phyloP scores from a whole-genome alignment of 2,797 vertebrate species.

The Sciurus carolinensis region DNA sequence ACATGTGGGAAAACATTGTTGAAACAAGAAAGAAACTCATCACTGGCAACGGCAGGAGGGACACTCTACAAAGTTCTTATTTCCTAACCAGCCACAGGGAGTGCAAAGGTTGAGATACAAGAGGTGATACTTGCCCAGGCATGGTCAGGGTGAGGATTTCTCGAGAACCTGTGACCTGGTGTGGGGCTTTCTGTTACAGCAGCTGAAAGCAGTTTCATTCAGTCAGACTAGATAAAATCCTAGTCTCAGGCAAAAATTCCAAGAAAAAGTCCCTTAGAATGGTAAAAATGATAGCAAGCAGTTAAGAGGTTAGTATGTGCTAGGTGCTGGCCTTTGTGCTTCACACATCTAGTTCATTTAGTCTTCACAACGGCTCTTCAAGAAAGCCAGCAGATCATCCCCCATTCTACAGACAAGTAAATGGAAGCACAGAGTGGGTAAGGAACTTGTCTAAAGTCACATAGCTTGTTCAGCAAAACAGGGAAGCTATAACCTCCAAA shows the following conservation, averaged over 20 bases:
- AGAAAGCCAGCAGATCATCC: not conserved
- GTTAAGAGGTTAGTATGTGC: not conserved
- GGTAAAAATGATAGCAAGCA: slow-evolving; percentile 11
- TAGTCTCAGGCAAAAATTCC: not conserved
- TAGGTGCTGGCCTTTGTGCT: not conserved
- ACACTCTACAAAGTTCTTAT: not conserved
- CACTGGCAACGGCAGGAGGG: not conserved
- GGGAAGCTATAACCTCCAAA: not conserved
- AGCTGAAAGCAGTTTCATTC: not conserved
- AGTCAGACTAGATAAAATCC: not conserved
- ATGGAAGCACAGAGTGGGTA: not conserved
- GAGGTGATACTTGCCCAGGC: not conserved
- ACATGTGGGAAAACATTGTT: not conserved
- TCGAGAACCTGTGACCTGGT: not conserved
- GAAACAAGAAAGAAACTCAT: not conserved
- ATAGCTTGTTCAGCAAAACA: not conserved
- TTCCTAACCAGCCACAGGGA: not conserved
- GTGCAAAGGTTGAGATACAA: not conserved
- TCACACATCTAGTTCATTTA: not conserved
- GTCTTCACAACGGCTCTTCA: not conserved
- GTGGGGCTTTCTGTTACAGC: not conserved
- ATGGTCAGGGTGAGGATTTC: not conserved
- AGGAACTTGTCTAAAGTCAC: not conserved
- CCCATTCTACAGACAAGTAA: not conserved
- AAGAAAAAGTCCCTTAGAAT: slow-evolving; percentile 18